Percentiles rank a stretch among this genome's conserved stretches.
phyloP scores from a whole-genome alignment of 2,888 invertebrate genomes.

The Drosophila anceps region DNA sequence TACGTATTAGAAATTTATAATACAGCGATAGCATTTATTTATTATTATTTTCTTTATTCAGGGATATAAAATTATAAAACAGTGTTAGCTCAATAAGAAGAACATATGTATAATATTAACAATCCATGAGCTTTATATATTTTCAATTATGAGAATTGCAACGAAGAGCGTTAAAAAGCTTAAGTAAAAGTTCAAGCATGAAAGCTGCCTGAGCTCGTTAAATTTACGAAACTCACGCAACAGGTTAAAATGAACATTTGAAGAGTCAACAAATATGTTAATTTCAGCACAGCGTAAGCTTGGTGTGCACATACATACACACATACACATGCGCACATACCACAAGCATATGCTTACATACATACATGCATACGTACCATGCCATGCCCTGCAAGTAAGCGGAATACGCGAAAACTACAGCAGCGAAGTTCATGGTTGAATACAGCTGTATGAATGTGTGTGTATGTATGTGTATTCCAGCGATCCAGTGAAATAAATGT shows the following conservation, averaged over 20 bases:
- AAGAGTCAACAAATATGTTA: background rate
- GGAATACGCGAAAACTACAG: background rate
- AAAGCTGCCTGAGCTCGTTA: slow-evolving; percentile 1
- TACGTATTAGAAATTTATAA: background rate
- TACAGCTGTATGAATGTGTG: background rate
- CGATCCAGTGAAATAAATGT: background rate
- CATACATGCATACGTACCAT: background rate
- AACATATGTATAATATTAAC: background rate
- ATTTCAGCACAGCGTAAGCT: slow-evolving; percentile 6
- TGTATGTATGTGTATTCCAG: background rate
- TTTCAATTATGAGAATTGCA: background rate
- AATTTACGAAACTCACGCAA: background rate
- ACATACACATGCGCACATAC: background rate
- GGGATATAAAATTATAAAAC: background rate
- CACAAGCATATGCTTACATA: background rate
- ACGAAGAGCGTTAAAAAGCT: background rate
- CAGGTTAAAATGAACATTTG: background rate
- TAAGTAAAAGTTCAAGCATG: background rate
- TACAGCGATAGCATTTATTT: background rate
- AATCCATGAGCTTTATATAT: background rate
- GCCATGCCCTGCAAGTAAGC: background rate
- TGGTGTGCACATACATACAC: background rate
- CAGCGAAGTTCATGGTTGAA: background rate
- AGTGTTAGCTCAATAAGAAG: background rate
- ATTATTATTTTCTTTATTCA: background rate